Evolutionary conservation across 1,140 invertebrate species (phyloP).

Genomic region (Argopecten irradians): DNA sequence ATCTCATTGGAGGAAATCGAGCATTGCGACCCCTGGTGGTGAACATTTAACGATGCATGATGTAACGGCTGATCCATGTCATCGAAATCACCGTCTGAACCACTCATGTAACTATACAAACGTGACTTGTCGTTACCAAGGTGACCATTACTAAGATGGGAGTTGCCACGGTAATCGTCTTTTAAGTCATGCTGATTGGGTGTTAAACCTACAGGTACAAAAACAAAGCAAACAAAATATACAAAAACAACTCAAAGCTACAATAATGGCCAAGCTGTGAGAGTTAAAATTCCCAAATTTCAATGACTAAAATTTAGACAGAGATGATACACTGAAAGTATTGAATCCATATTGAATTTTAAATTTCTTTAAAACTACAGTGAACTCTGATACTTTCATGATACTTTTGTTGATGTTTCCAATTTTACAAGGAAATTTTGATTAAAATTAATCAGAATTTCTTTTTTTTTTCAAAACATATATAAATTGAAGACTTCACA

Average conservation of each 20-base stretch:
- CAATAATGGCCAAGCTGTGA: constrained; percentile 30
- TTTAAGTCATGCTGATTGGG: constrained; percentile 62
- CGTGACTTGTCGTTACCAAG: constrained; percentile 39
- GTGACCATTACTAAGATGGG: constrained; percentile 28
- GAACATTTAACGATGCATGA: constrained; percentile 44
- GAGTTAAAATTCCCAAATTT: not conserved
- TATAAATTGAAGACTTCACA: too few relatives aligned
- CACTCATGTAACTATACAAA: constrained; percentile 67
- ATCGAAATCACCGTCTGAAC: constrained; percentile 67
- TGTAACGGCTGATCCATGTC: constrained; percentile 58
- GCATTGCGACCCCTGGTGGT: constrained; percentile 57
- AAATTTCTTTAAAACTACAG: too few relatives aligned
- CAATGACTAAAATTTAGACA: not conserved
- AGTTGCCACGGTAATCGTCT: constrained; percentile 29
- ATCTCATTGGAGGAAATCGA: constrained; percentile 62
- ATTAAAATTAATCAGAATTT: not conserved
- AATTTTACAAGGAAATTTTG: not conserved
- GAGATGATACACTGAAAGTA: too few relatives aligned
- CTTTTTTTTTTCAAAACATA: not conserved
- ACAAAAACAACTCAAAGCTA: constrained; percentile 44
- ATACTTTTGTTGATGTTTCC: too few relatives aligned
- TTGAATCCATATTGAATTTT: too few relatives aligned
- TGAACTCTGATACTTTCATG: too few relatives aligned
- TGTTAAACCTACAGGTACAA: constrained; percentile 60
- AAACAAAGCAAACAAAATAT: constrained; percentile 48